A percentile compares a stretch with the other conserved stretches of the same genome.
These are phyloP conservation scores for Trachemys scripta DNA, from an alignment of 2,113 vertebrate species.

Conservation along the genomic window DNA sequence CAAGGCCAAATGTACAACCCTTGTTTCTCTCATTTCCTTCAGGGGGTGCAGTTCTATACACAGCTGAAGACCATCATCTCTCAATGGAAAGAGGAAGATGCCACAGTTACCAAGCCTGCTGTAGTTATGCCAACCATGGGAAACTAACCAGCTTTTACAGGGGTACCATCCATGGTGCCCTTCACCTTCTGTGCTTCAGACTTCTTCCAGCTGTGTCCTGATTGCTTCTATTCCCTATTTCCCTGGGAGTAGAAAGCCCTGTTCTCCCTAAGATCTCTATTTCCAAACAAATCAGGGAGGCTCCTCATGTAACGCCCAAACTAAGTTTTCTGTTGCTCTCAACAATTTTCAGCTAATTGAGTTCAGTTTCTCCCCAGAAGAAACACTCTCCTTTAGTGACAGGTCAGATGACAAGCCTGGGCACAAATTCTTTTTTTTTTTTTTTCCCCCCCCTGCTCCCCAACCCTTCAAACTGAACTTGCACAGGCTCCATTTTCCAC, in stretches of 20 bases:
- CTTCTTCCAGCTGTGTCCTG: slow-evolving; percentile 44
- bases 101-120: slow-evolving; percentile 88
- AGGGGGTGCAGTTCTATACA: slow-evolving; percentile 98
- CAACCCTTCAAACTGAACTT: background rate
- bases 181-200: slow-evolving; percentile 34
- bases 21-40: slow-evolving; percentile 33
- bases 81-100: slow-evolving; percentile 98
- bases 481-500: background rate
- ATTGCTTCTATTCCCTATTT: background rate
- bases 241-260: slow-evolving; percentile 33
- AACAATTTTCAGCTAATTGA: slow-evolving; percentile 7
- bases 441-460: background rate
- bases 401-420: background rate
- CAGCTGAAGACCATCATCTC: slow-evolving; percentile 96
- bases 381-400: slow-evolving; percentile 25
- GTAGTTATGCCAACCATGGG: slow-evolving; percentile 99
- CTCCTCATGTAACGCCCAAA: background rate
- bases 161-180: slow-evolving; percentile 29
- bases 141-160: slow-evolving; percentile 77
- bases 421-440: background rate
- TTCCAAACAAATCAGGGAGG: slow-evolving; percentile 22
- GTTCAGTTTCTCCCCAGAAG: background rate
- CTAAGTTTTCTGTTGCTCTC: slow-evolving; percentile 49
- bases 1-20: background rate
- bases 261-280: slow-evolving; percentile 32